Percentiles rank a stretch among this genome's conserved stretches.
Evolutionary conservation across 2,797 vertebrate genomes (phyloP).

Genomic region (Triplophysa bombifrons): DNA sequence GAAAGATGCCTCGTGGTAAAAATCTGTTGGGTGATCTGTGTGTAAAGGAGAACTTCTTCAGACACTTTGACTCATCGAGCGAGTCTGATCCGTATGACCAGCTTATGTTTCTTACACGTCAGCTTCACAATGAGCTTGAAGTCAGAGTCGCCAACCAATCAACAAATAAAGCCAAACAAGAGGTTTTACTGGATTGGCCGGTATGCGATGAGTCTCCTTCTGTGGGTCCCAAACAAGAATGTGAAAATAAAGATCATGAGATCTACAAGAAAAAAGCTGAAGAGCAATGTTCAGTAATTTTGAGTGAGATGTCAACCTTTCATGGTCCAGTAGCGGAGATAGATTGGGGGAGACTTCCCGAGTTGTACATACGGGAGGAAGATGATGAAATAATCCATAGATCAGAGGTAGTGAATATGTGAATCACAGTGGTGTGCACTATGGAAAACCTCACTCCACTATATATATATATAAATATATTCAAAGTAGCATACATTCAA

Average conservation of each 20-base stretch:
- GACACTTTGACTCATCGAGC: not conserved
- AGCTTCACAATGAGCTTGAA: slow-evolving; percentile 39
- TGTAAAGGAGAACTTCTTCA: not conserved
- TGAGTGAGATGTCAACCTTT: slow-evolving; percentile 61
- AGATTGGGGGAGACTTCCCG: slow-evolving; percentile 65
- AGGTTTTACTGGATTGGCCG: slow-evolving; percentile 53
- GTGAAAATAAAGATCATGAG: slow-evolving; percentile 52
- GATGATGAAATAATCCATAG: slow-evolving; percentile 73
- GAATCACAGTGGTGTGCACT: not conserved
- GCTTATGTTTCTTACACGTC: slow-evolving; percentile 61
- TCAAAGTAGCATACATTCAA: no score
- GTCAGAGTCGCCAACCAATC: slow-evolving; percentile 8
- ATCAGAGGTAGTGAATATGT: slow-evolving; percentile 80
- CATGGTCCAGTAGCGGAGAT: slow-evolving; percentile 56
- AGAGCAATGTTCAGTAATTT: slow-evolving; percentile 61
- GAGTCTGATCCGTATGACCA: slow-evolving; percentile 69
- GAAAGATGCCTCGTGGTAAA: slow-evolving; percentile 1
- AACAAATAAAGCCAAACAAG: slow-evolving; percentile 44
- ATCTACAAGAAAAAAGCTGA: slow-evolving; percentile 68
- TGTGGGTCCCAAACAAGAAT: slow-evolving; percentile 46
- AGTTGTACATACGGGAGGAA: slow-evolving; percentile 90
- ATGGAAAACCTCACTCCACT: not conserved
- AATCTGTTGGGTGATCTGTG: not conserved
- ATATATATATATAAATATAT: no score
- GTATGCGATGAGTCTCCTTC: slow-evolving; percentile 56